phyloP scores from a whole-genome alignment of 2,888 invertebrate species.

The Allophyes oxyacanthae region DNA sequence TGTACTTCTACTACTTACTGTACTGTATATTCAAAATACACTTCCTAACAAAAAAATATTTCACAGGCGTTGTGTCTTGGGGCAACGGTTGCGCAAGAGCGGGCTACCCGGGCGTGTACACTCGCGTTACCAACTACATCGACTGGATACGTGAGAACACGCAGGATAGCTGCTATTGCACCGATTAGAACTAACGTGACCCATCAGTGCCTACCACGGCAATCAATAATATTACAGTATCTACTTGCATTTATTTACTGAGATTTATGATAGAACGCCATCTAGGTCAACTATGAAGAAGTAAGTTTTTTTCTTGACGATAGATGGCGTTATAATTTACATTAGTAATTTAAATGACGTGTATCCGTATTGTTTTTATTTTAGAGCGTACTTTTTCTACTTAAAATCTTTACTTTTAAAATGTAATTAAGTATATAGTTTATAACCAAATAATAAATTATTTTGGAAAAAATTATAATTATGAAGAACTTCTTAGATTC shows the following conservation, averaged over 20 bases:
- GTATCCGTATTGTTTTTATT: conserved; percentile 9
- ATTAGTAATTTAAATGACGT: conserved; percentile 3
- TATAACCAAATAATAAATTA: conserved; percentile 46
- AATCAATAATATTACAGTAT: conserved; percentile 1
- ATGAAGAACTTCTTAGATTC: conserved; percentile 18
- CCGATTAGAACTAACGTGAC: conserved; percentile 78
- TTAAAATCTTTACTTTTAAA: conserved; percentile 18
- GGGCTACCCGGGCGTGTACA: conserved; percentile 96
- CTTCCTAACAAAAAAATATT: conserved; percentile 34
- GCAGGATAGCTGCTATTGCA: conserved; percentile 95
- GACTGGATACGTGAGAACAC: conserved; percentile 95
- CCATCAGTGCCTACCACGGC: conserved; percentile 1
- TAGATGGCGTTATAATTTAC: conserved; percentile 32
- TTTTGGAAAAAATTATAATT: conserved; percentile 43
- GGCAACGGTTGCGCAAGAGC: conserved; percentile 96
- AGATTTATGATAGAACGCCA: conserved; percentile 40
- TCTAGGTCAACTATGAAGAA: conserved; percentile 20
- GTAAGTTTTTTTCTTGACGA: neutral
- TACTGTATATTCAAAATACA: conserved; percentile 6
- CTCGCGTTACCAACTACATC: conserved; percentile 94
- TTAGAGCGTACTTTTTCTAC: no score
- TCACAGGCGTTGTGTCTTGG: conserved; percentile 95
- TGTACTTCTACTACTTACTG: no score
- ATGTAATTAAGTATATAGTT: conserved; percentile 24
- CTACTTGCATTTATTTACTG: conserved; percentile 52